Evolutionary conservation across 2,888 invertebrate genomes (phyloP), one percentile per base, ranked within the genome.

Genomic region (Melitaea athalia): DNA sequence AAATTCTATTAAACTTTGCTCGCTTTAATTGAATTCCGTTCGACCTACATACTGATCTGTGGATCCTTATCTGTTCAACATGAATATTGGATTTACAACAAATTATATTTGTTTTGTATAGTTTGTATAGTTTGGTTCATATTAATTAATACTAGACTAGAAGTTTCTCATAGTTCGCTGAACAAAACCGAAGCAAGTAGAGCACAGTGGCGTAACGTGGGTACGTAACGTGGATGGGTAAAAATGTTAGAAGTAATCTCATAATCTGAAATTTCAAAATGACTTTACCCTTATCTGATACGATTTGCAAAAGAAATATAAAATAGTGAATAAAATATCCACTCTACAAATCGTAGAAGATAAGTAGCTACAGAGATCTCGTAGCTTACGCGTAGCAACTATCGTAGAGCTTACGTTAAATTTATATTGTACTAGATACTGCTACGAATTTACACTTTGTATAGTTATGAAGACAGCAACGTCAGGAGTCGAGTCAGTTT

Each of bases 21-120:
- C 38, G 53, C 55, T 53, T 55, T 67, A 67, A 70, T 70, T 70
- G 67, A 64, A 70, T 70, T 70, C 70, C 70, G n/a, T 52, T 64
- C 65, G 63, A 62, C 63, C 69, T 59, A n/a, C 53, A 63, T 63
- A 57, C 61, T 38, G 43, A 50, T 50, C 65, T 49, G 50, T 17
- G 10, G 24, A 24, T 24, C 24, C 53, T 53, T n/a, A 31, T 45
- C 33, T 4, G n/a, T 14, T 14, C 5, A 14, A 49, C 47, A n/a
- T n/a, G 47, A 49, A n/a, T 14, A n/a, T 49, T 49, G n/a, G n/a
- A n/a, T 49, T 49, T n/a, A 14, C 6, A 49, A 49, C 5, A 14
- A n/a, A 49, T n/a, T n/a, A 45, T 50, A 66, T 66, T 43, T 11
- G 11, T 43, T 43, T 43, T 8, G 43, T 11, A 43, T 45, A 45